These are phyloP conservation scores for Sphinx pinastri DNA, from an alignment of 2,888 invertebrate species.

Conservation along the genomic window DNA sequence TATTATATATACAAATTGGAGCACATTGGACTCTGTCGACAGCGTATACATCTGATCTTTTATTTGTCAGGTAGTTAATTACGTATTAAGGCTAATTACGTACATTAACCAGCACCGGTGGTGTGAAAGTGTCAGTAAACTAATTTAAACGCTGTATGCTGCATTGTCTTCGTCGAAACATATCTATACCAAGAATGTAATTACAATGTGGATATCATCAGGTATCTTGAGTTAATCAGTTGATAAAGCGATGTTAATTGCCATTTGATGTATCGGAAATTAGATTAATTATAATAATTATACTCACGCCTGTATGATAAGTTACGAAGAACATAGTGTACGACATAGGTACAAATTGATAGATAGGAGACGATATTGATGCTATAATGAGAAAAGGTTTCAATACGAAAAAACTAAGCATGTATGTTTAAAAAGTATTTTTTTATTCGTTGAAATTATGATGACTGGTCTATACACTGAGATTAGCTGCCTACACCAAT, in stretches of 20 bases:
- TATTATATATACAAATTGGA: background rate
- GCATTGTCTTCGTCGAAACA: background rate
- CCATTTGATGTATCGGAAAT: background rate
- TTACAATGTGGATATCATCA: background rate
- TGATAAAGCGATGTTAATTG: background rate
- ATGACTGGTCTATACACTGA: too few species aligned
- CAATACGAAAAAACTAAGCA: too few species aligned
- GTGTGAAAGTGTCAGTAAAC: constrained; percentile 14
- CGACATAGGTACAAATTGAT: too few species aligned
- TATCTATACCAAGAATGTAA: background rate
- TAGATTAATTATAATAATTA: too few species aligned
- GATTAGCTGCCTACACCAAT: too few species aligned
- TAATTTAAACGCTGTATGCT: background rate
- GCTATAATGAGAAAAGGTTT: too few species aligned
- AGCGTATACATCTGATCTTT: background rate
- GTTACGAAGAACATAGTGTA: too few species aligned
- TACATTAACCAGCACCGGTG: background rate
- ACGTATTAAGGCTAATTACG: background rate
- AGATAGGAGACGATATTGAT: too few species aligned
- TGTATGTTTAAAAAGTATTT: too few species aligned
- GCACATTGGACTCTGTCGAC: background rate
- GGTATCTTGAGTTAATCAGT: background rate
- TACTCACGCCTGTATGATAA: too few species aligned
- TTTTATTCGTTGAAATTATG: too few species aligned
- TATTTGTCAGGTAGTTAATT: constrained; percentile 11